Base-by-base conservation (phyloP, 2,888 invertebrate species). In the Synanthedon tipuliformis region DNA sequence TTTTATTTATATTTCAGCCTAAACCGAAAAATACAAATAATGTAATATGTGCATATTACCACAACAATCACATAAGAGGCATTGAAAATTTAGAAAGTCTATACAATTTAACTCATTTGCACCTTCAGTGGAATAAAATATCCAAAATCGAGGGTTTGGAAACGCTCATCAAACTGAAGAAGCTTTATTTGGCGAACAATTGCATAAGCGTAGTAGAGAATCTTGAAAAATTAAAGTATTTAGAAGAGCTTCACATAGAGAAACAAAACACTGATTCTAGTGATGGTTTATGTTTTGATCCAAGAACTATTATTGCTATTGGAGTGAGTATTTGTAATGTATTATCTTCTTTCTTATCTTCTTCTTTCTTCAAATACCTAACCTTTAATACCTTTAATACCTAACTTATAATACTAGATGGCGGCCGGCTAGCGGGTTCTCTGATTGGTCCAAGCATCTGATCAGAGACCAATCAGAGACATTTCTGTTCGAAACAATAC, bases 81-180 rank as follows among this genome's bases (percentile, higher is more conserved):
- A 91, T 97, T 18, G 89, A 93, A 70, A 93, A 94, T 64, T 69
- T 97, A 7, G 85, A 91, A 51, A 74, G 82, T 23, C 81, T 95
- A 3, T 82, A 76, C 51, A 91, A 92, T 61, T 75, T 95, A 48
- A 92, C 91, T 1, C 90, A 93, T 61, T 79, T 93, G 50, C 95
- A 91, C 73, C 73, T 93, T 13, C 95, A 93, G 77, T 94, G 92
- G 82, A 95, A 95, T 69, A 91, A 91, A 69, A 92, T 95, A 57
- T 81, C 79, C 0, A 91, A 91, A 73, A 88, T 95, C 1, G 90
- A 93, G 65, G 92, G 93, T 51, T 71, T 95, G 48, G 74, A 89
- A 12, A 71, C 75, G 16, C 78, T 94, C 53, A 78, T 73, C 40
- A 92, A 92, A 57, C 78, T 97, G 52, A 92, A 91, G 60, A 94